Evolutionary conservation across 2,888 invertebrate genomes (phyloP), one percentile per base, ranked within the genome.

Genomic region (Vesta saturnalis): DNA sequence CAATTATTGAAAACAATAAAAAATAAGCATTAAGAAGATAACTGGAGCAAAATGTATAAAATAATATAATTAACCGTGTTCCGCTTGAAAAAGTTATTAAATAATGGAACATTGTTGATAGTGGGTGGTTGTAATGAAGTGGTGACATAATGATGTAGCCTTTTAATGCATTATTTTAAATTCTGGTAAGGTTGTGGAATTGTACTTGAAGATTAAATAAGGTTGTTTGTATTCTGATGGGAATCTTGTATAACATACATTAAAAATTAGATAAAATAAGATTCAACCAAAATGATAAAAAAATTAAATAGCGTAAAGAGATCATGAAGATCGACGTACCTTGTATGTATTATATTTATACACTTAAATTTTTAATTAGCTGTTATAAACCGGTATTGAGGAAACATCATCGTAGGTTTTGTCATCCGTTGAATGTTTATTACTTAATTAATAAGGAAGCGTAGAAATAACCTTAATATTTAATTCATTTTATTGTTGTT

Each of bases 401-500:
- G 39, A 39, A 39, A 39, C n/a, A 39, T 23, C 8, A 23, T 39
- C 39, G n/a, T 39, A 39, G 12, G 39, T 39, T 39, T 39, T 39
- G 39, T 39, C 39, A 39, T 39, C 39, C 39, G n/a, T 39, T 39
- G 8, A 39, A 39, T 39, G 39, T 39, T 39, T 39, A 39, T 39
- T 39, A 39, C 39, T 39, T 39, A 39, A 49, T 49, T 49, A 49
- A 49, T 15, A 15, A 8, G 19, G 49, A 49, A 49, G 15, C 49
- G 19, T 14, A 14, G 49, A 15, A 49, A 49, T 49, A 18, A 18
- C 49, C 49, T 49, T 49, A 49, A 49, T 49, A 18, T 49, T 4
- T 18, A 52, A 52, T 19, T 1, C 18, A 52, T 52, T 18, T 52
- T 16, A 52, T 52, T 52, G 47, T 49, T 49, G 8, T 14, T 14